Conservation (phyloP, 1,140 invertebrate species). For the Hycleus phaleratus region DNA sequence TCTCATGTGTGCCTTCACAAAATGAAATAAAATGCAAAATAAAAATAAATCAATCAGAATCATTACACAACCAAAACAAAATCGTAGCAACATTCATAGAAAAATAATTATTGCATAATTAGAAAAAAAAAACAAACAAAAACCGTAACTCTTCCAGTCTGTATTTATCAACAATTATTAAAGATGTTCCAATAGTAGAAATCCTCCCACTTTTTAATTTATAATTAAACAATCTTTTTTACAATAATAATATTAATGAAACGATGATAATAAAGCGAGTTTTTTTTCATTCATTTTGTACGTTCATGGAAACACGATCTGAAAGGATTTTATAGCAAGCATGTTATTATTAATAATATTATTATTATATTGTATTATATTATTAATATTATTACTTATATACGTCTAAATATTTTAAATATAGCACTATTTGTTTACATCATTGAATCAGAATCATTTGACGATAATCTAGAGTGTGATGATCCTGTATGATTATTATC, state of each 20-base stretch:
- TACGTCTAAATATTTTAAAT: too few relatives aligned
- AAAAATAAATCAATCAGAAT: too few relatives aligned
- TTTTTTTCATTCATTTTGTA: conserved; percentile 7
- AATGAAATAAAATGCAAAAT: too few relatives aligned
- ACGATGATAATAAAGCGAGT: not conserved
- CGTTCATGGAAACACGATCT: not conserved
- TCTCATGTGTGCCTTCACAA: not conserved
- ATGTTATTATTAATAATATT: conserved; percentile 4
- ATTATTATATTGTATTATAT: not conserved
- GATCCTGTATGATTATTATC: conserved; percentile 1
- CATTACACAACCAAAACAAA: too few relatives aligned
- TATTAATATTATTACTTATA: too few relatives aligned
- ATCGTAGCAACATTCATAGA: too few relatives aligned
- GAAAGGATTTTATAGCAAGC: conserved; percentile 11
- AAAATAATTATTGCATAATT: too few relatives aligned
- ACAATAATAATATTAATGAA: conserved; percentile 4
- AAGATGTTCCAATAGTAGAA: not conserved
- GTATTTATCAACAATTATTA: not conserved
- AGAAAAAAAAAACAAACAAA: too few relatives aligned
- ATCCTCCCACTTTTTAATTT: not conserved
- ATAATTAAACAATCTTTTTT: conserved; percentile 4
- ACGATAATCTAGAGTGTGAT: conserved; percentile 8
- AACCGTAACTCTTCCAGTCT: too few relatives aligned
- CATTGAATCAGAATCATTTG: conserved; percentile 8
- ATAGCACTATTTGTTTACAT: conserved; percentile 1